phyloP scores from a whole-genome alignment of 2,797 vertebrate genomes.

The Sciurus carolinensis region DNA sequence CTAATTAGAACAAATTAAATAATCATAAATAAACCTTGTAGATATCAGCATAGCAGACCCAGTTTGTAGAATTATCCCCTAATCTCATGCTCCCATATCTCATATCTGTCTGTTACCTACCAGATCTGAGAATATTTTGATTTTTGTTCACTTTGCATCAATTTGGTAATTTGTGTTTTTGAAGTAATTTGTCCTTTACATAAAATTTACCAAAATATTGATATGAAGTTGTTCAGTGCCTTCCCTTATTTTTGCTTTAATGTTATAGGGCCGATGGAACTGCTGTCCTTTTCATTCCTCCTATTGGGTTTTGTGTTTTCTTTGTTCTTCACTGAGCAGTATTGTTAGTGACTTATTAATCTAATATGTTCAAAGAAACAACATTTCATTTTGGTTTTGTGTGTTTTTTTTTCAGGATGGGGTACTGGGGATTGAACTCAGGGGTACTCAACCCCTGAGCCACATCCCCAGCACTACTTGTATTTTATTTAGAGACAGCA shows the following conservation, averaged over 20 bases:
- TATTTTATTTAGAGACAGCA: too few relatives aligned
- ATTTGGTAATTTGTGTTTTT: background rate
- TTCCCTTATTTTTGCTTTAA: background rate
- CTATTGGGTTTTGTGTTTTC: background rate
- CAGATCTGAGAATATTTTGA: background rate
- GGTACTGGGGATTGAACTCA: too few relatives aligned
- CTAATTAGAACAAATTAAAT: too few relatives aligned
- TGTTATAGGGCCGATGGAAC: background rate
- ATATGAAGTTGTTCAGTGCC: background rate
- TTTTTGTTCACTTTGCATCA: background rate
- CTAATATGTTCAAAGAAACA: background rate
- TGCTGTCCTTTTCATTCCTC: background rate
- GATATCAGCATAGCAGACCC: too few relatives aligned
- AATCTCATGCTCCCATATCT: too few relatives aligned
- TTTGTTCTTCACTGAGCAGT: background rate
- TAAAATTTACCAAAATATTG: background rate
- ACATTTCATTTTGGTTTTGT: background rate
- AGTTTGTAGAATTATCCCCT: too few relatives aligned
- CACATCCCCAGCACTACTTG: too few relatives aligned
- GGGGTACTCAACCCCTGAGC: too few relatives aligned
- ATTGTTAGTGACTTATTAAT: background rate
- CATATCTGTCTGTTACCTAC: background rate
- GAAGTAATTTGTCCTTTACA: background rate
- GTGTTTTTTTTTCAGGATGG: too few relatives aligned
- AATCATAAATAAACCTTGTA: too few relatives aligned